phyloP scores from a whole-genome alignment of 1,140 invertebrate species.

The Neodiprion fabricii region DNA sequence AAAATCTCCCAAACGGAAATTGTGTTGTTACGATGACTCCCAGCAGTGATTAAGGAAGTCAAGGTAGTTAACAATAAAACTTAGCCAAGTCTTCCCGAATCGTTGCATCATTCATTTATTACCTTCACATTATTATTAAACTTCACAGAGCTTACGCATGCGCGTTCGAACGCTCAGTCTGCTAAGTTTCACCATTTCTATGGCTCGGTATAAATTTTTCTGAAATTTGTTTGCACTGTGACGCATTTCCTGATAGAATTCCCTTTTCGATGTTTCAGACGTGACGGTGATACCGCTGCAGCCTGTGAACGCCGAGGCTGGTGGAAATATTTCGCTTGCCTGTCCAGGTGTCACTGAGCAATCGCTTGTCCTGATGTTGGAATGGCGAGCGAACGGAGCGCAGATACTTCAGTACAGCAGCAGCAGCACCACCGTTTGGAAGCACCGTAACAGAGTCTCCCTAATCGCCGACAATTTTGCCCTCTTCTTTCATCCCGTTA shows the following conservation, averaged over 20 bases:
- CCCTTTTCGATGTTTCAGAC: slow-evolving; percentile 47
- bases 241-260: neutral
- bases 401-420: slow-evolving; percentile 61
- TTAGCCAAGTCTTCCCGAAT: too few species aligned
- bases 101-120: too few species aligned
- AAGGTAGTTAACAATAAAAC: too few species aligned
- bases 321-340: slow-evolving; percentile 68
- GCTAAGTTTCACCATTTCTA: too few species aligned
- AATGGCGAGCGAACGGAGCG: slow-evolving; percentile 65
- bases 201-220: too few species aligned
- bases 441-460: slow-evolving; percentile 63
- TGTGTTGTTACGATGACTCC: too few species aligned
- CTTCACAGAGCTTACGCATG: too few species aligned
- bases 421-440: slow-evolving; percentile 63
- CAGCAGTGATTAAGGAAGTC: too few species aligned
- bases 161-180: too few species aligned
- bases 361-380: slow-evolving; percentile 68
- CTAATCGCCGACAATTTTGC: slow-evolving; percentile 68
- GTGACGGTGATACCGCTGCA: slow-evolving; percentile 63
- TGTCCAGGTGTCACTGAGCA: slow-evolving; percentile 72
- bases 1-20: too few species aligned
- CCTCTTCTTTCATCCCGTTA: slow-evolving; percentile 68
- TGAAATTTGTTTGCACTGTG: neutral
- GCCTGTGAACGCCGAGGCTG: slow-evolving; percentile 68
- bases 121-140: too few species aligned